phyloP scores from a whole-genome alignment of 2,888 invertebrate genomes.

The Epinotia demarniana region DNA sequence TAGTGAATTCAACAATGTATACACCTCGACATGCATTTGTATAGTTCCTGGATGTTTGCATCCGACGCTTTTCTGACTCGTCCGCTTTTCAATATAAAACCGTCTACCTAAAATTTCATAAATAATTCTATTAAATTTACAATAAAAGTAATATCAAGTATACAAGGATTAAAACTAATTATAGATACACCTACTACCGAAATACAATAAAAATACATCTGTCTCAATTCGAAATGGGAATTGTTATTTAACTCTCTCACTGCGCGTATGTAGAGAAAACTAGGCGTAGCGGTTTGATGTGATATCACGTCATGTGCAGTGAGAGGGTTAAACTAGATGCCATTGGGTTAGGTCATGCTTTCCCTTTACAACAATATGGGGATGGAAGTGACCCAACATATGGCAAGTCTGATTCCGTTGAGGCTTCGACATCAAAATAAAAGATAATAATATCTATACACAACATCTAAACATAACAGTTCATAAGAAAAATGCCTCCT shows the following conservation, averaged over 20 bases:
- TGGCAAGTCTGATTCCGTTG: neutral
- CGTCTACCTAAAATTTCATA: constrained; percentile 70
- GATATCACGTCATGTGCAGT: neutral
- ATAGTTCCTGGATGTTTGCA: constrained; percentile 23
- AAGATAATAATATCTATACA: constrained; percentile 2
- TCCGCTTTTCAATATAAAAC: constrained; percentile 67
- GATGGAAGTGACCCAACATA: neutral
- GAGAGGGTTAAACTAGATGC: neutral
- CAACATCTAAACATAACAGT: constrained; percentile 22
- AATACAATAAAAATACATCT: constrained; percentile 62
- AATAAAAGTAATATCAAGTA: constrained; percentile 68
- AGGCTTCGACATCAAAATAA: constrained; percentile 18
- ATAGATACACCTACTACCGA: constrained; percentile 69
- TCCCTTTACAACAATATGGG: neutral
- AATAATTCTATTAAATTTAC: constrained; percentile 74
- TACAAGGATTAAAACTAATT: constrained; percentile 63
- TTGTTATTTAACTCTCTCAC: constrained; percentile 42
- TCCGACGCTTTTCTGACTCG: constrained; percentile 43
- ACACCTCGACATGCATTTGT: constrained; percentile 11
- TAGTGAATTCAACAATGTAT: too few relatives aligned
- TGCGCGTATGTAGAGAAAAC: neutral
- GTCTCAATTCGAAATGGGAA: constrained; percentile 54
- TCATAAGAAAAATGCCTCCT: too few relatives aligned
- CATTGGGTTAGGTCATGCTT: neutral
- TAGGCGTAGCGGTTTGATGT: neutral